These are phyloP conservation scores for Clitarchus hookeri DNA, from an alignment of 2,888 invertebrate genomes.

Conservation along the genomic window DNA sequence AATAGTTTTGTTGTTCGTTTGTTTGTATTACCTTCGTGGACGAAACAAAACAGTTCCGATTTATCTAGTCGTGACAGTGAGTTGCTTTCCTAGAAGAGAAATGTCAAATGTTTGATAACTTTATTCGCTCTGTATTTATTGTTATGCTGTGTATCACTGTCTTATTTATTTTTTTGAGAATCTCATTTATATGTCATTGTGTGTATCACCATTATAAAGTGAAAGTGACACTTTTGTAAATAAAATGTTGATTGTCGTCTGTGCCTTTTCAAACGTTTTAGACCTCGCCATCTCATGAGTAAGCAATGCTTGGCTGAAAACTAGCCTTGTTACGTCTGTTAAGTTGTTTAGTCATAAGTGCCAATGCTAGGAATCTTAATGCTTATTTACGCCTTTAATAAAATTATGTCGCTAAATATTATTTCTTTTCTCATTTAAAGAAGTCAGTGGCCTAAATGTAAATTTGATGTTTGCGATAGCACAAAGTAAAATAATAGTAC, in stretches of 20 bases:
- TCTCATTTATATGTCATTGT: conserved; percentile 20
- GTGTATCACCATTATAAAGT: conserved; percentile 20
- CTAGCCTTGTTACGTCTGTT: too few species aligned
- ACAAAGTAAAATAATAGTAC: too few species aligned
- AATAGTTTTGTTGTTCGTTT: not conserved
- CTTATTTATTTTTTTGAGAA: conserved; percentile 20
- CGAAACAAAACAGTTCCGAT: conserved; percentile 14
- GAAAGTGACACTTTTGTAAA: conserved; percentile 22
- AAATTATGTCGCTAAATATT: too few species aligned
- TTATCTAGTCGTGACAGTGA: not conserved
- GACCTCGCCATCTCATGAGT: not conserved
- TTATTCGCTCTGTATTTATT: conserved; percentile 14
- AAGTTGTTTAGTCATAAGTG: too few species aligned
- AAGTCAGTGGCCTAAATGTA: too few species aligned
- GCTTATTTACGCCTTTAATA: too few species aligned
- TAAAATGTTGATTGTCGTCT: conserved; percentile 6
- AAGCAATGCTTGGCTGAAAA: not conserved
- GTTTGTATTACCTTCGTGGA: not conserved
- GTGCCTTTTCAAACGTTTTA: not conserved
- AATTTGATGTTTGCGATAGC: too few species aligned
- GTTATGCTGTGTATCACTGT: conserved; percentile 11
- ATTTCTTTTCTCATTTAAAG: too few species aligned
- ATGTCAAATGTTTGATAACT: conserved; percentile 10
- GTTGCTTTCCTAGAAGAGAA: conserved; percentile 3
- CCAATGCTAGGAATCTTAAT: too few species aligned